These are phyloP conservation scores for Rutpela maculata DNA, from an alignment of 2,888 invertebrate genomes.

Conservation along the genomic window DNA sequence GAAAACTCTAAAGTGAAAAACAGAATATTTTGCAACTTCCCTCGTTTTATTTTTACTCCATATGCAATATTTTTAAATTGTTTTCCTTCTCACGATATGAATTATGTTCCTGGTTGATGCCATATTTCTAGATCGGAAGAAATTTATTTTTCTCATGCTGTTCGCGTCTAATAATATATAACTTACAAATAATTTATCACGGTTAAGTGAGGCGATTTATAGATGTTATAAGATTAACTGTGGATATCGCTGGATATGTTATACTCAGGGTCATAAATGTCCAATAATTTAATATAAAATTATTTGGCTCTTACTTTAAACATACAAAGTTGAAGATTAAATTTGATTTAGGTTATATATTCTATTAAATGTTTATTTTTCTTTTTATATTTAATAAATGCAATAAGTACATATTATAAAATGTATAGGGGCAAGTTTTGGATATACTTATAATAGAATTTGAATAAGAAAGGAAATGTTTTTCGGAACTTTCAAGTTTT, in stretches of 20 bases:
- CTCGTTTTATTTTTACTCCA: neutral
- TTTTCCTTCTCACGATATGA: slow-evolving; percentile 21
- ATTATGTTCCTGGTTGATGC: slow-evolving; percentile 24
- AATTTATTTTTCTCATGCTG: slow-evolving; percentile 34
- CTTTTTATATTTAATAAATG: too few species aligned
- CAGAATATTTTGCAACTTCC: neutral
- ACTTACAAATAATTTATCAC: slow-evolving; percentile 23
- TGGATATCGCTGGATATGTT: slow-evolving; percentile 4
- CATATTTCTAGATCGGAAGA: slow-evolving; percentile 16
- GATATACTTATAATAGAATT: too few species aligned
- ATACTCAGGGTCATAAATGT: neutral
- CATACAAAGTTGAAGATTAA: too few species aligned
- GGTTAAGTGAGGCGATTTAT: slow-evolving; percentile 23
- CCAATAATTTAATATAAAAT: too few species aligned
- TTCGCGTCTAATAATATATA: slow-evolving; percentile 27
- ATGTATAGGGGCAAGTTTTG: too few species aligned
- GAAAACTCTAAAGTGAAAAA: neutral
- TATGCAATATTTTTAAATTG: slow-evolving; percentile 17
- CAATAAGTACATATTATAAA: too few species aligned
- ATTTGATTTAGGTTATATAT: too few species aligned
- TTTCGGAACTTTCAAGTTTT: too few species aligned
- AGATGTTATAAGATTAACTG: slow-evolving; percentile 5
- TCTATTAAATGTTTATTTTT: too few species aligned
- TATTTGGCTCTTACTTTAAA: too few species aligned
- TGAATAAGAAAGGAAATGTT: too few species aligned